A percentile compares a stretch with the other conserved stretches of the same genome.
phyloP scores from a whole-genome alignment of 2,113 vertebrate species.

The Corythornis cristatus region DNA sequence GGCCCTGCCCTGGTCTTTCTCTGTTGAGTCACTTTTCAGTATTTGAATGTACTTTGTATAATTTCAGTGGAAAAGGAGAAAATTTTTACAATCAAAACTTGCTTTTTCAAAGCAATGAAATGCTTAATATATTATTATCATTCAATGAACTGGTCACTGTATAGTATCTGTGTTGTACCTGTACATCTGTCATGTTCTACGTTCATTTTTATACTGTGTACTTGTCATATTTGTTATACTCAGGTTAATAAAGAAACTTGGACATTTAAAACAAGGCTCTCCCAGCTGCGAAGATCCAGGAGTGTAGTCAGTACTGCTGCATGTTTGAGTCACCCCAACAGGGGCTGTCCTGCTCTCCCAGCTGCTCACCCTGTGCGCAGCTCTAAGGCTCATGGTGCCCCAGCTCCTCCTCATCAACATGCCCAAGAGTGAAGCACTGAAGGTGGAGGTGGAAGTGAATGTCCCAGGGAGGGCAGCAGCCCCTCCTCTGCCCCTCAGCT shows the following conservation, averaged over 20 bases:
- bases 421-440: no score
- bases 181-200: slow-evolving; percentile 25
- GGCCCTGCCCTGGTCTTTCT: background rate
- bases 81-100: slow-evolving; percentile 74
- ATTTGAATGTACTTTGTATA: slow-evolving; percentile 93
- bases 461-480: background rate
- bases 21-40: slow-evolving; percentile 51
- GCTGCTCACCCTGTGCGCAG: background rate
- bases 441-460: background rate
- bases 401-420: rapidly evolving
- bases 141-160: background rate
- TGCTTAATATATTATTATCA: slow-evolving; percentile 37
- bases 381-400: background rate
- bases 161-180: slow-evolving; percentile 66
- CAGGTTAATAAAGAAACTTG: slow-evolving; percentile 85
- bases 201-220: slow-evolving; percentile 82
- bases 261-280: slow-evolving; percentile 43
- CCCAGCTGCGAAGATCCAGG: background rate
- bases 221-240: slow-evolving; percentile 79
- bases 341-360: background rate
- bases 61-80: slow-evolving; percentile 77
- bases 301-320: background rate
- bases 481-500: background rate
- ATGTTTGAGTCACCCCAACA: background rate
- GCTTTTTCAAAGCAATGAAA: slow-evolving; percentile 67